Evolutionary conservation across 1,140 invertebrate species (phyloP), one percentile per base, ranked within the genome.

Genomic region (Xylocopa sonorina): DNA sequence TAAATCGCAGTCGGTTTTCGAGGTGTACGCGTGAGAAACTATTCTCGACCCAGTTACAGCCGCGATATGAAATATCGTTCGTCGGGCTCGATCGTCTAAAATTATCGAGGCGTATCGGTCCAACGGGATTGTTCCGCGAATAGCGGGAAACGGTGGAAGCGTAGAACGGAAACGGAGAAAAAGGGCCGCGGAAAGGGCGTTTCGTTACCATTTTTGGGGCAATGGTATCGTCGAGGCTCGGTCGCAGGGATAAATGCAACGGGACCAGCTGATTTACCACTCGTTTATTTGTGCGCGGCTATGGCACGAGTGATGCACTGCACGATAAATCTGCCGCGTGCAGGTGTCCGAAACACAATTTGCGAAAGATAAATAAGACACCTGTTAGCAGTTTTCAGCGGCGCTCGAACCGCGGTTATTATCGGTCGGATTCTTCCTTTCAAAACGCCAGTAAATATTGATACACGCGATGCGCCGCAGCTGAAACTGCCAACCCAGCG

Each of bases 361-460:
- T 58, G 29, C 41, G 34, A 62, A 68, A 43, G 76, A 82, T 63
- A 32, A 64, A 74, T 50, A 71, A 66, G 71, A 48, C 77, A 68
- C 34, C 71, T 82, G 78, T 46, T 73, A 63, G 29, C 58, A 78
- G 72, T 73, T 78, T 73, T 78, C 69, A 60, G 24, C 14, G n/a
- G 38, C 29, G 29, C 24, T 1, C 21, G 21, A 10, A 5, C 4
- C 9, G 38, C 38, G 9, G 9, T 16, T 24, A 32, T 43, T 18
- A 66, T 66, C 12, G 50, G 34, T 24, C 24, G n/a, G n/a, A 41
- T 29, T 9, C 24, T 21, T 14, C 18, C 32, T 46, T 34, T 16
- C n/a, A 12, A 57, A 55, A 74, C 9, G 27, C 16, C 24, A 41
- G 27, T 75, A 68, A 67, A 57, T 57, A 46, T 66, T 38, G n/a